Conservation (phyloP, 2,888 invertebrate genomes). For the Callosobruchus maculatus region DNA sequence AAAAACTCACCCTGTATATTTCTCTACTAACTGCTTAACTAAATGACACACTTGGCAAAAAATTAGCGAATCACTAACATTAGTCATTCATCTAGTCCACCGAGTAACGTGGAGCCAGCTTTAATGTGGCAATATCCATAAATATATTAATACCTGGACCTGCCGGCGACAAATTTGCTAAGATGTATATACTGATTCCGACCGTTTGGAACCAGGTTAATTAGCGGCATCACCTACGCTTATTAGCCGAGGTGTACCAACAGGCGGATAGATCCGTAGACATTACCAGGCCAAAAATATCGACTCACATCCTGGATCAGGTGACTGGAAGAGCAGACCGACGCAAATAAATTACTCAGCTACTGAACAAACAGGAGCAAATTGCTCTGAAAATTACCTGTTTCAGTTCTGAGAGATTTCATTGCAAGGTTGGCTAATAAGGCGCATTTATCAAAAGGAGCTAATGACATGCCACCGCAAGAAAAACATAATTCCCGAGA, state of each 20-base stretch:
- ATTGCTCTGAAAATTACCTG: constrained; percentile 49
- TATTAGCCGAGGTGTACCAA: neutral
- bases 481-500: constrained; percentile 19
- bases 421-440: constrained; percentile 45
- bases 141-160: neutral
- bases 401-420: constrained; percentile 41
- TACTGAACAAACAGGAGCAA: constrained; percentile 43
- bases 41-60: too few relatives aligned
- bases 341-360: neutral
- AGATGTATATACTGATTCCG: neutral
- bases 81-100: neutral
- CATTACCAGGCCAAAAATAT: neutral
- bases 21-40: too few relatives aligned
- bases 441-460: constrained; percentile 39
- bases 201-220: neutral
- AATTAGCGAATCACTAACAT: too few relatives aligned
- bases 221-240: neutral
- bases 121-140: neutral
- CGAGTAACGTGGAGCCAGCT: too few relatives aligned
- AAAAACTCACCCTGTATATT: too few relatives aligned
- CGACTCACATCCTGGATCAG: neutral
- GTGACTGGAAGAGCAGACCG: neutral
- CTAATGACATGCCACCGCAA: constrained; percentile 23
- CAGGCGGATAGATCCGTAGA: neutral
- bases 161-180: neutral